These are phyloP conservation scores for Cantharis lateralis DNA, from an alignment of 2,888 invertebrate species.

Conservation along the genomic window DNA sequence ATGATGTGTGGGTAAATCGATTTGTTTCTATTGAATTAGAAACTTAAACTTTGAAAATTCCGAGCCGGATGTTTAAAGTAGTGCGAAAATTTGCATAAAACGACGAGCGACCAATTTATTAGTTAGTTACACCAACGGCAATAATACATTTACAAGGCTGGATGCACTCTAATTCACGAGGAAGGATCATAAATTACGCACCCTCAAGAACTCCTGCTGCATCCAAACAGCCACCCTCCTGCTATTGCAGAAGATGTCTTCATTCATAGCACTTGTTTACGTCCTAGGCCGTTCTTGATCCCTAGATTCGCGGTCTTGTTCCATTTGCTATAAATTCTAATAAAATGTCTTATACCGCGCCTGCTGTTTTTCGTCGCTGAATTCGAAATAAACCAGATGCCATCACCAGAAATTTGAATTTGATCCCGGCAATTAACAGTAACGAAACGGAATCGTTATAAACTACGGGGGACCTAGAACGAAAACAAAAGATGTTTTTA, in stretches of 20 bases:
- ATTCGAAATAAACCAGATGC: slow-evolving; percentile 41
- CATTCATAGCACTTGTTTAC: slow-evolving; percentile 48
- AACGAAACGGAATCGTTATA: not conserved
- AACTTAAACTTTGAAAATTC: not conserved
- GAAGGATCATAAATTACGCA: slow-evolving; percentile 50
- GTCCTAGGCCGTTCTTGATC: slow-evolving; percentile 43
- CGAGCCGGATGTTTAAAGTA: not conserved
- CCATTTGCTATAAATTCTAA: slow-evolving; percentile 50
- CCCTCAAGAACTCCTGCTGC: slow-evolving; percentile 30
- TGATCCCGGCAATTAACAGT: not conserved
- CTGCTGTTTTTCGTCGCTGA: slow-evolving; percentile 36
- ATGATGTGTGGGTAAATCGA: not conserved
- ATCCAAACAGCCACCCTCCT: slow-evolving; percentile 25
- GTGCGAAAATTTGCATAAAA: slow-evolving; percentile 29
- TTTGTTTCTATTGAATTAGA: not conserved
- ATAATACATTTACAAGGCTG: slow-evolving; percentile 53
- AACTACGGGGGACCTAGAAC: not conserved
- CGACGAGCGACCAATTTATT: slow-evolving; percentile 47
- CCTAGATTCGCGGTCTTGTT: slow-evolving; percentile 43
- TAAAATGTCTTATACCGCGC: slow-evolving; percentile 45
- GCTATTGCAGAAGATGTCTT: slow-evolving; percentile 43
- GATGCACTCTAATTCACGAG: slow-evolving; percentile 53
- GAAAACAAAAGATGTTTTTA: not conserved
- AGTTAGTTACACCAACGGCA: slow-evolving; percentile 46
- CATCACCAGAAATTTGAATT: not conserved